Evolutionary conservation across 2,113 vertebrate species (phyloP).

Genomic region (Melanerpes formicivorus): DNA sequence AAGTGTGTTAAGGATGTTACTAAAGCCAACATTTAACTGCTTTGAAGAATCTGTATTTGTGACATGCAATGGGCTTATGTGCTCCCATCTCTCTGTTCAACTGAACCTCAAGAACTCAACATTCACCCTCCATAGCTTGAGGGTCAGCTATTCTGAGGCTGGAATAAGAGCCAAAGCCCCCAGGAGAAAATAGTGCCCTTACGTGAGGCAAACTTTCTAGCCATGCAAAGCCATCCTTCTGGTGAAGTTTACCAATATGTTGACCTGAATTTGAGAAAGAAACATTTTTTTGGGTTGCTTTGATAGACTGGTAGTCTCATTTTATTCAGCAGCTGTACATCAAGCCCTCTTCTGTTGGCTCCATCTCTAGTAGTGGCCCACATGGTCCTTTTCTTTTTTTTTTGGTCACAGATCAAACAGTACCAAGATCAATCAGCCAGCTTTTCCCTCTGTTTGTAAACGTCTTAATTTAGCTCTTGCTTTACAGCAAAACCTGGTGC

Average conservation of each 20-base stretch:
- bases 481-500: conserved; percentile 25
- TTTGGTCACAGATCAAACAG: not conserved
- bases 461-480: conserved; percentile 31
- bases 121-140: not conserved
- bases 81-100: not conserved
- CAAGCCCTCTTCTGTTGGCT: not conserved
- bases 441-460: conserved; percentile 46
- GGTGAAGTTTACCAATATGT: not conserved
- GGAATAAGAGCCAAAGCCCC: not conserved
- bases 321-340: not conserved
- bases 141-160: not conserved
- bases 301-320: not conserved
- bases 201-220: not conserved
- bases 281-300: not conserved
- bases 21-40: not conserved
- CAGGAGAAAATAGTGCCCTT: not conserved
- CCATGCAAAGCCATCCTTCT: not conserved
- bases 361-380: not conserved
- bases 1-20: not conserved
- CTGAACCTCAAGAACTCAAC: not conserved
- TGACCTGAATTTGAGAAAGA: not conserved
- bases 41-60: not conserved
- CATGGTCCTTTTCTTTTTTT: not conserved
- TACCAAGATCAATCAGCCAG: not conserved
- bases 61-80: not conserved